Evolutionary conservation across 2,888 invertebrate genomes (phyloP).

Genomic region (Torymus tubicola): DNA sequence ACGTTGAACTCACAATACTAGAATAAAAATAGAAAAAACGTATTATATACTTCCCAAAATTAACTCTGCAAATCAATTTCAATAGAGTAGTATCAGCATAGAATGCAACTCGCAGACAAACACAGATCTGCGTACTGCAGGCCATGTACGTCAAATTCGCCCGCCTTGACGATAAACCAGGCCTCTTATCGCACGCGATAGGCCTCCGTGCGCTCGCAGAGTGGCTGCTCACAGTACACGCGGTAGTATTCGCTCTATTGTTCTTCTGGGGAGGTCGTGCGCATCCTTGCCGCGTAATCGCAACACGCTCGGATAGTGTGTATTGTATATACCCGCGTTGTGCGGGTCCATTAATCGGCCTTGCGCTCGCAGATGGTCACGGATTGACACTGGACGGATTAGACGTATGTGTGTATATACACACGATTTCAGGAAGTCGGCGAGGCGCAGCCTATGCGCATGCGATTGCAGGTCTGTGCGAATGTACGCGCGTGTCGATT

Average conservation of each 20-base stretch:
- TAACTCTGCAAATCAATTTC: no score
- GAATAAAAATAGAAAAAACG: no score
- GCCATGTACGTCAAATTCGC: no score
- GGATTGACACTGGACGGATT: neutral
- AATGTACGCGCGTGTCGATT: no score
- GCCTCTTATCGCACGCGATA: slow-evolving; percentile 53
- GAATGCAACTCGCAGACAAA: no score
- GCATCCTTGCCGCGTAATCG: slow-evolving; percentile 54
- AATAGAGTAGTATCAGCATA: no score
- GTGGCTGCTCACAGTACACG: neutral
- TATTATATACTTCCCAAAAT: no score
- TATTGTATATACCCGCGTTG: neutral
- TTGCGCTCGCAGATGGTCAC: neutral
- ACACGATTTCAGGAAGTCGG: slow-evolving; percentile 47
- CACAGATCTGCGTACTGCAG: no score
- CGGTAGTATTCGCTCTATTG: slow-evolving; percentile 62
- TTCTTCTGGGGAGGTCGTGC: slow-evolving; percentile 58
- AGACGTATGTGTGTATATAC: neutral
- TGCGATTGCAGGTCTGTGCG: neutral
- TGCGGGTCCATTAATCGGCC: slow-evolving; percentile 59
- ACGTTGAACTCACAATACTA: no score
- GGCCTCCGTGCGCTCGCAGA: slow-evolving; percentile 49
- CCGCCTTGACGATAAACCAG: slow-evolving; percentile 31
- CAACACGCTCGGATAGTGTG: slow-evolving; percentile 27
- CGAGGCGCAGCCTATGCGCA: neutral